A percentile compares a stretch with the other conserved stretches of the same genome.
phyloP scores from a whole-genome alignment of 2,113 vertebrate species.

The Poeciliopsis prolifica region DNA sequence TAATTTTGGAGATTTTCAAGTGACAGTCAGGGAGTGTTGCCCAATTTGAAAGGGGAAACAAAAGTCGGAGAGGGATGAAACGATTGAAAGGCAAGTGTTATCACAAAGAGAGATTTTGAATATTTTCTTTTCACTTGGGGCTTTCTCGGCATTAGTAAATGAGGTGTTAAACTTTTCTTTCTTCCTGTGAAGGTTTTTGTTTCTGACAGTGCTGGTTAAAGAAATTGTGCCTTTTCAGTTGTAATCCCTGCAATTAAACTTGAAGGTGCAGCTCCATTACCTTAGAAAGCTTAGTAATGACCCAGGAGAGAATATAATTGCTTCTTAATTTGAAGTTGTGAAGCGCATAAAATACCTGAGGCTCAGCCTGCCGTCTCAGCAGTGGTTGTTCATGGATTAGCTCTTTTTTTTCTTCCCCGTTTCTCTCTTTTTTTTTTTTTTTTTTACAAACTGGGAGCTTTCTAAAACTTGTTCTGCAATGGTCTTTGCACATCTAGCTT shows the following conservation, averaged over 20 bases:
- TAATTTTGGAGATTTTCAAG: constrained; percentile 6
- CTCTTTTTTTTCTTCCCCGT: neutral
- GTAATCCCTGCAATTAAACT: constrained; percentile 74
- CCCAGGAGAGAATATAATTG: constrained; percentile 71
- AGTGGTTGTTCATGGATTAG: constrained; percentile 55
- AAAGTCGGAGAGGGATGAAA: constrained; percentile 2
- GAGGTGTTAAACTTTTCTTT: constrained; percentile 54
- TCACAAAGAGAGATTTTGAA: constrained; percentile 31
- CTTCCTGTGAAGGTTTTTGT: constrained; percentile 52
- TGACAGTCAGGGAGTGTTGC: neutral
- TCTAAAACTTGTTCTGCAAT: constrained; percentile 14
- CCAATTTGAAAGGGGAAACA: neutral
- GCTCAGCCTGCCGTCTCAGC: constrained; percentile 58
- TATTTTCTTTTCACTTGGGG: constrained; percentile 33
- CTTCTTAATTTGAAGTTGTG: constrained; percentile 74
- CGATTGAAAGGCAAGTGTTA: constrained; percentile 15
- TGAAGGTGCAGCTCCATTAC: constrained; percentile 69
- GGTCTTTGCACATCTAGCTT: constrained; percentile 16
- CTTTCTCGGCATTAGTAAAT: constrained; percentile 44
- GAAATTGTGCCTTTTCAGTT: constrained; percentile 51
- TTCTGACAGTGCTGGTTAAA: constrained; percentile 51
- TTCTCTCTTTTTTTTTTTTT: neutral
- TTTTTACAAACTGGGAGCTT: constrained; percentile 17
- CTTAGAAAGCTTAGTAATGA: constrained; percentile 70
- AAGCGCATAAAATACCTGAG: constrained; percentile 69